Conservation (phyloP, 1,140 invertebrate species). For the Achroia grisella region DNA sequence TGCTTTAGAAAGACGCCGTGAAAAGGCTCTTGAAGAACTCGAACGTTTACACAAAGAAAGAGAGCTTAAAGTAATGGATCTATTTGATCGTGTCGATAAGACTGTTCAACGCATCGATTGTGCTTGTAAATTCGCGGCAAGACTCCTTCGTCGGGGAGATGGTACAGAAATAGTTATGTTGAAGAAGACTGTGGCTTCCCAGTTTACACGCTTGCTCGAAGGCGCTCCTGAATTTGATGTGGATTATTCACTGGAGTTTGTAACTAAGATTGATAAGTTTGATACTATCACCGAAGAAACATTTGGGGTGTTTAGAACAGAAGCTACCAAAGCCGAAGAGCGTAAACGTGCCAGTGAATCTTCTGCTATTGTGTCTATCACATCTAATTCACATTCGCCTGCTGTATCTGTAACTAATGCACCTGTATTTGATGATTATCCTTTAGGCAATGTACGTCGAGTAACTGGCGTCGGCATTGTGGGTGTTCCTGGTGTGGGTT, state of each 20-base stretch:
- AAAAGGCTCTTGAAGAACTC: conserved; percentile 84
- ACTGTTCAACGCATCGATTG: conserved; percentile 87
- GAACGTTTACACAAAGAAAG: conserved; percentile 87
- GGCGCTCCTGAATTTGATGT: conserved; percentile 86
- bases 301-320: conserved; percentile 83
- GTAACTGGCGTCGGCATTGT: conserved; percentile 52
- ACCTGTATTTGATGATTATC: conserved; percentile 61
- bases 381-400: conserved; percentile 57
- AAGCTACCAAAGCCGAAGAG: conserved; percentile 73
- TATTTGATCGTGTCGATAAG: conserved; percentile 86
- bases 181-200: conserved; percentile 83
- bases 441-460: conserved; percentile 47
- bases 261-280: conserved; percentile 86
- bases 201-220: conserved; percentile 85
- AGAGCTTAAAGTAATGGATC: conserved; percentile 91
- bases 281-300: conserved; percentile 80
- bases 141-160: conserved; percentile 87
- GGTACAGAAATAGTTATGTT: conserved; percentile 87
- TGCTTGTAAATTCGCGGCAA: conserved; percentile 86
- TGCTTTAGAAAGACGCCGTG: conserved; percentile 84
- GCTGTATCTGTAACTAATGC: conserved; percentile 63
- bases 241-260: conserved; percentile 86
- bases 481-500: conserved; percentile 42
- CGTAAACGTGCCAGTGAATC: conserved; percentile 74
- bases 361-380: conserved; percentile 78